Conservation (phyloP, 23 tunicate genomes). For the Halocynthia aurantium region DNA sequence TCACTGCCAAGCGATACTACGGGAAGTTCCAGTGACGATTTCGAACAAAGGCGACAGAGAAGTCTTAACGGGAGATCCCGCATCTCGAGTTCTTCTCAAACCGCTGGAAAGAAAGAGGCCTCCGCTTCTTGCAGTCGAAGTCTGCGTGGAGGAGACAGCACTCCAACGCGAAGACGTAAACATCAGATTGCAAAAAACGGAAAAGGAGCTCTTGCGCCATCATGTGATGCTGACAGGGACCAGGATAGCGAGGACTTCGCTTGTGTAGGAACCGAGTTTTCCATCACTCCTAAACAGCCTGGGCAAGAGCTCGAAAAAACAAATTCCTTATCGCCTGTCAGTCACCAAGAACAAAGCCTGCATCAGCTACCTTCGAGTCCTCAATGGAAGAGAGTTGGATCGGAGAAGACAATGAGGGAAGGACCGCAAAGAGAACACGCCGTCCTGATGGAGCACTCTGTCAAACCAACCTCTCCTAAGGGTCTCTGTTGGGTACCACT, state of each 20-base stretch:
- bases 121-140: constrained; percentile 16
- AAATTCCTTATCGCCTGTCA: no score
- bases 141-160: no score
- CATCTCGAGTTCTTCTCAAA: neutral
- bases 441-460: neutral
- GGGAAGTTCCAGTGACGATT: no score
- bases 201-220: constrained; percentile 81
- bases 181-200: constrained; percentile 64
- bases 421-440: neutral
- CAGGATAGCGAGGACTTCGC: no score
- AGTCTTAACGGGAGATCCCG: neutral
- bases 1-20: no score
- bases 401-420: neutral
- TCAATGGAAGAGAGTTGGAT: no score
- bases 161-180: no score
- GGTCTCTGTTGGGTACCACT: constrained; percentile 13
- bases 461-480: neutral
- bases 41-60: neutral
- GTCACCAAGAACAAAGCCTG: no score
- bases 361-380: no score
- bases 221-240: constrained; percentile 28
- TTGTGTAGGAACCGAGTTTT: no score
- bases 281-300: neutral
- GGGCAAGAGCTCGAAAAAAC: constrained; percentile 65
- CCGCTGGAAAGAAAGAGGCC: neutral